phyloP scores from a whole-genome alignment of 2,888 invertebrate species.

The Yponomeuta evonymella region DNA sequence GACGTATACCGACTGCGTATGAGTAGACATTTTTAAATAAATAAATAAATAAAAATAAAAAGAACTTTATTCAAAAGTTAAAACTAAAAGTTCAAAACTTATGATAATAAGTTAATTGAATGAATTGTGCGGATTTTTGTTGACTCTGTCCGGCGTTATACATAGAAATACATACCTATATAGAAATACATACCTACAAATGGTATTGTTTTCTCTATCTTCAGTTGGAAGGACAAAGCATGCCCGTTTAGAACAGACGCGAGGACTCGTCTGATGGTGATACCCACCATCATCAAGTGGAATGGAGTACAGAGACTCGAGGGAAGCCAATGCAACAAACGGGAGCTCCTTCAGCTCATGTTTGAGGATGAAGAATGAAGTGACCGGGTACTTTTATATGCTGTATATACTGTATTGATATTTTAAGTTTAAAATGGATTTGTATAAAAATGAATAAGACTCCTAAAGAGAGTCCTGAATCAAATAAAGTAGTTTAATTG shows the following conservation, averaged over 20 bases:
- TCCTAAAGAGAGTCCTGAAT: not conserved
- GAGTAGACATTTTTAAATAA: too few species aligned
- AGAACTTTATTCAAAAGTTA: too few species aligned
- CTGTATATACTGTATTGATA: not conserved
- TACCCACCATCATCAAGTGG: conserved; percentile 90
- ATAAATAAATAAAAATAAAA: too few species aligned
- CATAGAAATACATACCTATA: too few species aligned
- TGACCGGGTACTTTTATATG: not conserved
- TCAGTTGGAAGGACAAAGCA: conserved; percentile 88
- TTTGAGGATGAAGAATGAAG: conserved; percentile 80
- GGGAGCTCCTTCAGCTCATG: conserved; percentile 86
- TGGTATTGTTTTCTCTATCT: not conserved
- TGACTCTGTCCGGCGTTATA: too few species aligned
- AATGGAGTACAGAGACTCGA: conserved; percentile 85
- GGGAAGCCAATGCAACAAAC: conserved; percentile 84
- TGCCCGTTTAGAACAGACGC: conserved; percentile 88
- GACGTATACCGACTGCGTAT: too few species aligned
- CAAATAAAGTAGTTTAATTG: not conserved
- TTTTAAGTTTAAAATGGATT: not conserved
- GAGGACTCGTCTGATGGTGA: conserved; percentile 81
- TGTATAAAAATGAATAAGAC: not conserved
- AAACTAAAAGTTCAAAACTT: too few species aligned
- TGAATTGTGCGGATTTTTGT: too few species aligned
- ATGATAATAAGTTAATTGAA: too few species aligned
- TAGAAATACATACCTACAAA: too few species aligned